phyloP scores from a whole-genome alignment of 2,888 invertebrate genomes.

The Aphodius sticticus region DNA sequence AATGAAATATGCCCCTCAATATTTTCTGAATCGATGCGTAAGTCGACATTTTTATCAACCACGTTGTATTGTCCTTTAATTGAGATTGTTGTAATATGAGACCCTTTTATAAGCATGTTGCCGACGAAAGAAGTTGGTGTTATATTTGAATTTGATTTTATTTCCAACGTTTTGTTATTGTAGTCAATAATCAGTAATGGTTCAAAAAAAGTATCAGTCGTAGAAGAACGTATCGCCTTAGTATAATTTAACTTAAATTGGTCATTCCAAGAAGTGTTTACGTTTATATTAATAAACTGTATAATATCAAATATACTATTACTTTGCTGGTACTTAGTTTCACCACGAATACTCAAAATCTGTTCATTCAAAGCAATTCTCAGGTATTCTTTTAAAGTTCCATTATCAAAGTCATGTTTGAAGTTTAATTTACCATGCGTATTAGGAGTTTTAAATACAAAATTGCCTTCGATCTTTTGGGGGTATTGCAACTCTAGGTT shows the following conservation, averaged over 20 bases:
- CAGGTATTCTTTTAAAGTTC: background rate
- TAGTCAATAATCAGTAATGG: constrained; percentile 11
- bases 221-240: background rate
- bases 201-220: background rate
- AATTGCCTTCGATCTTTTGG: constrained; percentile 23
- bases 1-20: constrained; percentile 1
- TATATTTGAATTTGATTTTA: background rate
- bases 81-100: background rate
- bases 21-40: background rate
- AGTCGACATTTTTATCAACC: background rate
- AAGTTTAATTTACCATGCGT: constrained; percentile 26
- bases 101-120: background rate
- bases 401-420: constrained; percentile 21
- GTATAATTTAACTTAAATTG: constrained; percentile 6
- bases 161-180: constrained; percentile 16
- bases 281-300: background rate
- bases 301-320: constrained; percentile 6
- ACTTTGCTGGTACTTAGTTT: background rate
- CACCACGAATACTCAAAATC: background rate
- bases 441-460: constrained; percentile 29
- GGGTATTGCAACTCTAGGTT: constrained; percentile 28
- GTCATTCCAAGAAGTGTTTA: background rate
- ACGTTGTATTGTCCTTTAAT: background rate
- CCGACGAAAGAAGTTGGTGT: background rate
- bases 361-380: background rate